Percentiles rank a stretch among this genome's conserved stretches.
Conservation (phyloP, 1,140 invertebrate species). For the Trichonephila clavipes region DNA sequence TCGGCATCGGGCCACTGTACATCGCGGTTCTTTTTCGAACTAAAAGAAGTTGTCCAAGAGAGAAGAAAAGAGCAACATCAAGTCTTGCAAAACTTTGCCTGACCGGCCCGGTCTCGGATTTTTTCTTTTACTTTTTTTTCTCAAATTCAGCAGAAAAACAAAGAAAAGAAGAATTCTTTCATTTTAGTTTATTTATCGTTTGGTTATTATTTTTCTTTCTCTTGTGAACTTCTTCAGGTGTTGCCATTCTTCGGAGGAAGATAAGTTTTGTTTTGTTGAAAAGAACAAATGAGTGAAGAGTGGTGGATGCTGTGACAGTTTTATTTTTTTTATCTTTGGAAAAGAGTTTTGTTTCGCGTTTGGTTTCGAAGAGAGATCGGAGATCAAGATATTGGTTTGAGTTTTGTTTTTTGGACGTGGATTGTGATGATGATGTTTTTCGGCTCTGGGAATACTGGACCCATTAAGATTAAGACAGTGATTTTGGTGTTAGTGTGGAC, state of each 20-base stretch:
- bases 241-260: background rate
- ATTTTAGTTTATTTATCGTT: background rate
- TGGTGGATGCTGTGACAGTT: conserved; percentile 18
- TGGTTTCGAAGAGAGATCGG: background rate
- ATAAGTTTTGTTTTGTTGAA: background rate
- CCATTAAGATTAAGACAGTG: conserved; percentile 5
- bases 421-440: background rate
- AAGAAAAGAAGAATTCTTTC: background rate
- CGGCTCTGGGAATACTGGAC: conserved; percentile 37
- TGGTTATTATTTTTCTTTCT: background rate
- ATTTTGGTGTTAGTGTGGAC: background rate
- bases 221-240: background rate
- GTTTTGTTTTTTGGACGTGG: background rate
- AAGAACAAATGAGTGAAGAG: background rate
- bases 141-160: background rate
- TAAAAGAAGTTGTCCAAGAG: background rate
- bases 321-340: background rate
- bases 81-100: background rate
- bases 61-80: background rate
- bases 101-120: conserved; percentile 26
- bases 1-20: conserved; percentile 25
- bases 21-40: background rate
- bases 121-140: background rate
- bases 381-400: background rate
- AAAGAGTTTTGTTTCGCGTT: background rate